Evolutionary conservation across 2,888 invertebrate genomes (phyloP).

Genomic region (Pomacea canaliculata): DNA sequence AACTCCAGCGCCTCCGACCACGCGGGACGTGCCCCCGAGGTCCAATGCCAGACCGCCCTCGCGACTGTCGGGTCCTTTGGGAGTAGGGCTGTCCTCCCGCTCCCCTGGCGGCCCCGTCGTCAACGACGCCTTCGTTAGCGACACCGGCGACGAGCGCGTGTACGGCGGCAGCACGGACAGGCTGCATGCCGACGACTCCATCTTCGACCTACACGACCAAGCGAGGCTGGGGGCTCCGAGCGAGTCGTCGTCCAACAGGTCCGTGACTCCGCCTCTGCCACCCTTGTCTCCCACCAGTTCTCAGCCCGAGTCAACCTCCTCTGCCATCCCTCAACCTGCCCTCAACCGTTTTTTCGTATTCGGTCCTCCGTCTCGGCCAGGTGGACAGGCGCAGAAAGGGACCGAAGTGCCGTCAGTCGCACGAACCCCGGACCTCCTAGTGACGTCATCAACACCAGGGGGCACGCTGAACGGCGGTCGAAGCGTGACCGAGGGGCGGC

Average conservation of each 20-base stretch:
- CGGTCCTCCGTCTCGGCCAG: neutral
- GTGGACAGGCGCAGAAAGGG: slow-evolving; percentile 27
- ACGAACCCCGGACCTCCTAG: slow-evolving; percentile 39
- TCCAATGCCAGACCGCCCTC: too few relatives aligned
- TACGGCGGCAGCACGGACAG: slow-evolving; percentile 1
- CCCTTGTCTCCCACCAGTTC: slow-evolving; percentile 57
- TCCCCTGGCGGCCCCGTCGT: slow-evolving; percentile 12
- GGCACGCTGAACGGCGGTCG: neutral
- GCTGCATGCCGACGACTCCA: slow-evolving; percentile 42
- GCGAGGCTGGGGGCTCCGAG: slow-evolving; percentile 22
- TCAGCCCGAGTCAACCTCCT: slow-evolving; percentile 40
- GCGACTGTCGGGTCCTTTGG: neutral
- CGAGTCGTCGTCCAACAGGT: slow-evolving; percentile 47
- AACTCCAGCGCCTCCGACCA: too few relatives aligned
- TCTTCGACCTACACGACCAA: slow-evolving; percentile 45
- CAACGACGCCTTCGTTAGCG: neutral
- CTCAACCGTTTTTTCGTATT: neutral
- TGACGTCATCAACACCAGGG: slow-evolving; percentile 4
- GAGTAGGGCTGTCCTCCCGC: neutral
- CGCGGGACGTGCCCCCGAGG: too few relatives aligned
- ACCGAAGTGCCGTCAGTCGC: slow-evolving; percentile 37
- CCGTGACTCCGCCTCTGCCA: slow-evolving; percentile 61
- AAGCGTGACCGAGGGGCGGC: neutral
- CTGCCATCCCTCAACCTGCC: slow-evolving; percentile 18
- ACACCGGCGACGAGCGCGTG: neutral